Evolutionary conservation across 2,113 vertebrate genomes (phyloP), one percentile per base, ranked within the genome.

Genomic region (Perca schrenkii): DNA sequence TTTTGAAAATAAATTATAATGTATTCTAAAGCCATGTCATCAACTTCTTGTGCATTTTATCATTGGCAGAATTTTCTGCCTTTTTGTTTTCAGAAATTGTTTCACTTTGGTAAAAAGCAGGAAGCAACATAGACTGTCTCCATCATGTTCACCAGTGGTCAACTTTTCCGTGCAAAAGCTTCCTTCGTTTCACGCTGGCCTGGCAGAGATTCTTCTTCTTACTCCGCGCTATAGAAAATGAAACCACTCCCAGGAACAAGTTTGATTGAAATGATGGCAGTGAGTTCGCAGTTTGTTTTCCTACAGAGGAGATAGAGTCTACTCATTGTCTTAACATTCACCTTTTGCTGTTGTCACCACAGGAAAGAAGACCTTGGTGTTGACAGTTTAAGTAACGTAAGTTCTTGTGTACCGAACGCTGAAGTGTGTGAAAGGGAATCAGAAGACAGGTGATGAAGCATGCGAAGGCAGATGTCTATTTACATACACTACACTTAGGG

Each of bases 141-240:
- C 53, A 49, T 68, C 50, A 40, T 68, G 70, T 69, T 84, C 79
- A 78, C 46, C 72, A 71, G 84, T 63, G 86, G 84, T 88, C 73
- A 89, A n/a, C 77, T 57, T 46, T 87, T 88, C 74, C 66, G 63
- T 86, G 69, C 77, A 78, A 85, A 34, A 80, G 22, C 31, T 56
- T 79, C n/a, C 63, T 61, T 34, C 12, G 10, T 68, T 72, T 60
- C 47, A 61, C 11, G 16, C 36, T 79, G 86, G 77, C 53, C 36
- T 79, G 86, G 77, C 53, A 22, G n/a, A 82, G 15, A 65, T 34
- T 79, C 74, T 46, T 62, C 79, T 50, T 56, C 69, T 86, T 75
- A 58, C 65, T 79, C 65, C 68, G 69, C 71, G 71, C 50, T 46
- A 57, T 8, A 74, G 74, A 68, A 76, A 71, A 47, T 57, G 60